Conservation (phyloP, 2,797 vertebrate genomes). For the Rhynchonycteris naso region DNA sequence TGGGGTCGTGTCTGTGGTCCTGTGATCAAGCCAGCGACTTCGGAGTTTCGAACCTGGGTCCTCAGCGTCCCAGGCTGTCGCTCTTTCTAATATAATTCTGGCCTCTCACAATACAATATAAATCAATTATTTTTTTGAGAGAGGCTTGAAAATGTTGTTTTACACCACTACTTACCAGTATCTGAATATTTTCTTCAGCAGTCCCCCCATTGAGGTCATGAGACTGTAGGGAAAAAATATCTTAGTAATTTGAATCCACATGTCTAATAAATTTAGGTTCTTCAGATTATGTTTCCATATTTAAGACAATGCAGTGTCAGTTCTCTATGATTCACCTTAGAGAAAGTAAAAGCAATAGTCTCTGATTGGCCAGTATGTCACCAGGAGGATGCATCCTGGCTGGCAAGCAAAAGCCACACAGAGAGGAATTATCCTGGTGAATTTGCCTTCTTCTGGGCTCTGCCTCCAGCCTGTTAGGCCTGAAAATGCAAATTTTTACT, state of each 20-base stretch:
- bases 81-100: neutral
- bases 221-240: neutral
- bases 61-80: too few species aligned
- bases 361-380: neutral
- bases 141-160: neutral
- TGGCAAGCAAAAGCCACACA: neutral
- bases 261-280: neutral
- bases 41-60: too few species aligned
- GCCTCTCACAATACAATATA: neutral
- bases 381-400: neutral
- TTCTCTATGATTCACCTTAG: neutral
- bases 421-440: neutral
- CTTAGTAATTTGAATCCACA: neutral
- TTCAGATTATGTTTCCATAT: neutral
- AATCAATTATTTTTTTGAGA: neutral
- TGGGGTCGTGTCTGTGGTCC: too few species aligned
- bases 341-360: neutral
- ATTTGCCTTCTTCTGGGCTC: neutral
- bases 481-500: neutral
- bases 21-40: too few species aligned
- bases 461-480: neutral
- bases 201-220: neutral
- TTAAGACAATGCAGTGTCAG: neutral
- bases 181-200: neutral
- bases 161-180: neutral